phyloP scores from a whole-genome alignment of 1,140 invertebrate species.

The Cylas formicarius region DNA sequence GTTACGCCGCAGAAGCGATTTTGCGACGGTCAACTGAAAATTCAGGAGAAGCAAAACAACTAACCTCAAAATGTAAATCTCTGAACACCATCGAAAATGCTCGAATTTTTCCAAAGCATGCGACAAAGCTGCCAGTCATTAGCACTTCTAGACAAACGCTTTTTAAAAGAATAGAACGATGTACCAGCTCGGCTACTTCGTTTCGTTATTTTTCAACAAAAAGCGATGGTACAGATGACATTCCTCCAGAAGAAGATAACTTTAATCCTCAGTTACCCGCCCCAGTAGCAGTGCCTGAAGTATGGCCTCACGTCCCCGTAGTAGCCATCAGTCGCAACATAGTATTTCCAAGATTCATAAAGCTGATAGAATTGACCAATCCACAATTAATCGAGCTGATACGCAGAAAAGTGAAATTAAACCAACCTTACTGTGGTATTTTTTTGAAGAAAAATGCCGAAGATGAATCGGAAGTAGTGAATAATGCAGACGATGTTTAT shows the following conservation, averaged over 20 bases:
- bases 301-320: constrained; percentile 92
- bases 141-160: constrained; percentile 4
- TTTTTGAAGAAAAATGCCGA: constrained; percentile 92
- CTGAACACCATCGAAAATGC: not conserved
- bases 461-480: constrained; percentile 76
- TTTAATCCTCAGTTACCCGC: constrained; percentile 61
- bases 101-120: not conserved
- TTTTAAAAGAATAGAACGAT: constrained; percentile 1
- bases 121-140: not conserved
- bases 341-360: constrained; percentile 97
- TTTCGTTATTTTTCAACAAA: constrained; percentile 25
- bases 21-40: constrained; percentile 7
- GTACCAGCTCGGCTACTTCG: constrained; percentile 6
- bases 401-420: constrained; percentile 87
- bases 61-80: constrained; percentile 1
- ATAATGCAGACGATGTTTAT: constrained; percentile 82
- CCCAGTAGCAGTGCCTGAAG: constrained; percentile 90
- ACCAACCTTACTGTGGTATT: constrained; percentile 95
- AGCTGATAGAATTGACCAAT: constrained; percentile 90
- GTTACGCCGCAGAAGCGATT: constrained; percentile 1
- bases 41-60: not conserved
- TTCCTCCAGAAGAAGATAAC: constrained; percentile 25
- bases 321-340: constrained; percentile 92
- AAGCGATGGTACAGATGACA: constrained; percentile 32
- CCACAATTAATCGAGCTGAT: constrained; percentile 84